A percentile compares a stretch with the other conserved stretches of the same genome.
Conservation (phyloP, 2,797 vertebrate species). For the Siniperca undulata region DNA sequence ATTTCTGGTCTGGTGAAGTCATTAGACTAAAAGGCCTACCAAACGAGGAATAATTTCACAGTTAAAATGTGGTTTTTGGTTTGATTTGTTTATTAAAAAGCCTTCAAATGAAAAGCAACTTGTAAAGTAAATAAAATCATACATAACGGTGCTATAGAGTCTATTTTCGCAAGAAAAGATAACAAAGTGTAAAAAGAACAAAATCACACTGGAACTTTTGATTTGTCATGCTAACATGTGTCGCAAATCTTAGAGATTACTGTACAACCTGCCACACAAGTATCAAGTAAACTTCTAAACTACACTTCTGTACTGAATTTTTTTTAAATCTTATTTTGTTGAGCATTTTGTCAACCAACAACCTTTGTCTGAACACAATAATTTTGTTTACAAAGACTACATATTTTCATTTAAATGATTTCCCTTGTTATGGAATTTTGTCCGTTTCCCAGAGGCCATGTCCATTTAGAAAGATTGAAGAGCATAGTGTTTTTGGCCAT, state of each 20-base stretch:
- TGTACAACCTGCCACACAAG: conserved; percentile 55
- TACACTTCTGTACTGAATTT: neutral
- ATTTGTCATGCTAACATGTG: conserved; percentile 68
- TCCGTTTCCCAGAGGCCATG: conserved; percentile 49
- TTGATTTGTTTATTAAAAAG: conserved; percentile 84
- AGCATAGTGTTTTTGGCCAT: conserved; percentile 35
- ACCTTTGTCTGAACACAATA: conserved; percentile 31
- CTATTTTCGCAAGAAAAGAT: conserved; percentile 65
- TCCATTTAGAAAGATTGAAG: conserved; percentile 45
- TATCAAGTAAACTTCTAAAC: conserved; percentile 46
- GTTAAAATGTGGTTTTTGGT: conserved; percentile 68
- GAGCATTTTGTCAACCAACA: conserved; percentile 42
- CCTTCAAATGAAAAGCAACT: conserved; percentile 76
- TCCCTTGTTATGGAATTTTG: conserved; percentile 47
- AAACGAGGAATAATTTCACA: conserved; percentile 71
- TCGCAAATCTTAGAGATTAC: conserved; percentile 55
- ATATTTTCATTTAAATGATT: conserved; percentile 43
- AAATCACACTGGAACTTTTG: conserved; percentile 68
- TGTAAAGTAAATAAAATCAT: conserved; percentile 79
- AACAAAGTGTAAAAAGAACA: conserved; percentile 68
- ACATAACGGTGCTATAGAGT: conserved; percentile 68
- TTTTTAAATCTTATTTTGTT: conserved; percentile 33
- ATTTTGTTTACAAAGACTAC: conserved; percentile 37
- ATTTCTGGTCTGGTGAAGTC: neutral
- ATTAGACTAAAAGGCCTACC: conserved; percentile 8